These are phyloP conservation scores for Bos javanicus DNA, from an alignment of 2,113 vertebrate genomes.

Conservation along the genomic window DNA sequence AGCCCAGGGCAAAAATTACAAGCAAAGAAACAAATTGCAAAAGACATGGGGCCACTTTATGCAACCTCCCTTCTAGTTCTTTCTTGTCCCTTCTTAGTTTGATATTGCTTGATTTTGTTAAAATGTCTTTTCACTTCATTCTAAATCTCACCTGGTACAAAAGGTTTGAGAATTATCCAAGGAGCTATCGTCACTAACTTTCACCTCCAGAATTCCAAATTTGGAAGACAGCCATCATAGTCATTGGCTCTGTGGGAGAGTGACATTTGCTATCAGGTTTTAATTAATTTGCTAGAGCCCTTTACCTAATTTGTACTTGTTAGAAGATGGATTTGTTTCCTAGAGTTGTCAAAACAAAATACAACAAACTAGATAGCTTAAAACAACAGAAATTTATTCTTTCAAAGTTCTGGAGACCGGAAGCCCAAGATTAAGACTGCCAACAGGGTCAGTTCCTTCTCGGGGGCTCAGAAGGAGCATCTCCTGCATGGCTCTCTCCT, in stretches of 20 bases:
- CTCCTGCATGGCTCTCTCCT: background rate
- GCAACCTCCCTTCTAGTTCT: background rate
- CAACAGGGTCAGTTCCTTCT: background rate
- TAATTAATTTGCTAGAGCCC: background rate
- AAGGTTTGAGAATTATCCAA: constrained; percentile 19
- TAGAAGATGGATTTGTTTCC: background rate
- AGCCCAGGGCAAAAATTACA: background rate
- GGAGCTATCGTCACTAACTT: background rate
- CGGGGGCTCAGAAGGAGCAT: background rate
- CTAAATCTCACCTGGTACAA: background rate
- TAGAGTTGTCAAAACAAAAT: background rate
- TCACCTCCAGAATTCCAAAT: background rate
- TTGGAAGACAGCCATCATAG: background rate
- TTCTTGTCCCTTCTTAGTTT: background rate
- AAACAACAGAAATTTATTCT: background rate
- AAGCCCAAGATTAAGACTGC: background rate
- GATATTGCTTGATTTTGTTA: background rate
- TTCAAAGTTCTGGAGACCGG: background rate
- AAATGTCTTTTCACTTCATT: background rate
- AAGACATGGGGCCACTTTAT: background rate
- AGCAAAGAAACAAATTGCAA: background rate
- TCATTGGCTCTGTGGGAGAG: background rate
- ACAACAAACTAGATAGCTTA: background rate
- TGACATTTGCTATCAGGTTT: background rate
- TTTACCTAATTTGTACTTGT: background rate